Evolutionary conservation across 1,140 invertebrate species (phyloP).

Genomic region (Theocolax elegans): DNA sequence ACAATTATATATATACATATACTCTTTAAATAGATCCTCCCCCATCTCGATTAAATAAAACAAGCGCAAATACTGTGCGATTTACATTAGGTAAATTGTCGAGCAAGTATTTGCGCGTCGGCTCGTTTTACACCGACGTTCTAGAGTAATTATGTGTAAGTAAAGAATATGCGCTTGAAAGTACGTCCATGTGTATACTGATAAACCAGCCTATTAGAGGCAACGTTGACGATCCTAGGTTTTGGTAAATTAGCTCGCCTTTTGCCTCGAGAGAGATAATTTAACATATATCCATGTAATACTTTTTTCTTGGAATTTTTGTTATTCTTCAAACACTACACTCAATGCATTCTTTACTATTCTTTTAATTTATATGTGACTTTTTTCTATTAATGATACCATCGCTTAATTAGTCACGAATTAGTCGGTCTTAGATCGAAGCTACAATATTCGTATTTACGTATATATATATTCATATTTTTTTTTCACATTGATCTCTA

Average conservation of each 20-base stretch:
- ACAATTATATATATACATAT: background rate
- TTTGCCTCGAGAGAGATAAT: conserved; percentile 60
- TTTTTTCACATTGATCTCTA: conserved; percentile 34
- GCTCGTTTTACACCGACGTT: conserved; percentile 5
- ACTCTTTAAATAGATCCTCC: background rate
- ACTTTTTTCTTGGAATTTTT: conserved; percentile 41
- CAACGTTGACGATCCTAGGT: conserved; percentile 42
- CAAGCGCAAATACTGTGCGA: conserved; percentile 14
- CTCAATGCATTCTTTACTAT: conserved; percentile 24
- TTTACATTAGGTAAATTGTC: conserved; percentile 17
- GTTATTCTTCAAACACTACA: conserved; percentile 22
- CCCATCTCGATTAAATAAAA: conserved; percentile 4
- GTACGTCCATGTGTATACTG: background rate
- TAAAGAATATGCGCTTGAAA: conserved; percentile 46
- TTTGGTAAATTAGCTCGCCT: conserved; percentile 58
- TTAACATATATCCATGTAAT: conserved; percentile 39
- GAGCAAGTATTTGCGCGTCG: conserved; percentile 17
- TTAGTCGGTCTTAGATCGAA: conserved; percentile 52
- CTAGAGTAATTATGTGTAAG: conserved; percentile 57
- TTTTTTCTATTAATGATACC: conserved; percentile 25
- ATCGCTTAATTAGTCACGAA: conserved; percentile 32
- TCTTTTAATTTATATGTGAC: background rate
- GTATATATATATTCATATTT: conserved; percentile 40
- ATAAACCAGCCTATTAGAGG: conserved; percentile 13
- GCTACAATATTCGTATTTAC: conserved; percentile 39